Evolutionary conservation across 2,113 vertebrate genomes (phyloP).

Genomic region (Emydocephalus ijimae): DNA sequence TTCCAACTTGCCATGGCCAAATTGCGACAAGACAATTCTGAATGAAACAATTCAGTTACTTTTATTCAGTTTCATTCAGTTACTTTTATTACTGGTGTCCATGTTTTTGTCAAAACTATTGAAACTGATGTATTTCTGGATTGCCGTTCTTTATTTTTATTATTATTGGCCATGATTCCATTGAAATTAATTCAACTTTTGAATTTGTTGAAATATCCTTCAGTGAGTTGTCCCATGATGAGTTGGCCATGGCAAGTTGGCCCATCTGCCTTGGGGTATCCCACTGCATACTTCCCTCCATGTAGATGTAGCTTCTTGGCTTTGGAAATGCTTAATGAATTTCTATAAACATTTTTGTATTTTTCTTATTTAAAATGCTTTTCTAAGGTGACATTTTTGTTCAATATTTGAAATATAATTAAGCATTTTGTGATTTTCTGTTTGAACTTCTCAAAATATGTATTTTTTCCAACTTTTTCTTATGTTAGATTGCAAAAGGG

Average conservation of each 20-base stretch:
- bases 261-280: not conserved
- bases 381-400: not conserved
- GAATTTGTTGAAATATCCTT: not conserved
- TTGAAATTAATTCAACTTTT: not conserved
- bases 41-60: not conserved
- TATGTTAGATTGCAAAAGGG: constrained; percentile 22
- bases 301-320: not conserved
- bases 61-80: not conserved
- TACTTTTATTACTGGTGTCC: not conserved
- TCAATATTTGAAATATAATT: constrained; percentile 5
- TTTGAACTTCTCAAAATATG: not conserved
- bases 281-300: too few species aligned
- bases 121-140: not conserved
- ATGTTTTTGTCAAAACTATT: not conserved
- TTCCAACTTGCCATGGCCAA: not conserved
- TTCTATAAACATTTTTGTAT: not conserved
- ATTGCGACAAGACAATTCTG: not conserved
- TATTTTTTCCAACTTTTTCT: not conserved
- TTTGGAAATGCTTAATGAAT: not conserved
- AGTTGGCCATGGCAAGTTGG: too few species aligned
- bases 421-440: not conserved
- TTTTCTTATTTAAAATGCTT: constrained; percentile 8
- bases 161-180: not conserved
- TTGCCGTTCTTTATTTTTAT: not conserved
- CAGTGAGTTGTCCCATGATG: not conserved